Evolutionary conservation across 2,113 vertebrate genomes (phyloP).

Genomic region (Caranx ignobilis): DNA sequence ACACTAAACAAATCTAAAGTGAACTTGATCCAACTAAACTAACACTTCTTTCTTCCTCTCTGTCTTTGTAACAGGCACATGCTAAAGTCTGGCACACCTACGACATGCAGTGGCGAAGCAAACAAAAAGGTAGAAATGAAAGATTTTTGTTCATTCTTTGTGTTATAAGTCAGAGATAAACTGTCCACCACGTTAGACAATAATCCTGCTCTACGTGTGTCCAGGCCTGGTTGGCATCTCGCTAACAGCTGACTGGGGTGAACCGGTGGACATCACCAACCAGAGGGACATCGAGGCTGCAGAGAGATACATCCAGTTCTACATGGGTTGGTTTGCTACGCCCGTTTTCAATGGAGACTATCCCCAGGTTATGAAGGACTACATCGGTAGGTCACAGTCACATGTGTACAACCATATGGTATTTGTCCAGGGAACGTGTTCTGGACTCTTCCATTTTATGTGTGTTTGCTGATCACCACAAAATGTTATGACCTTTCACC

Average conservation of each 20-base stretch:
- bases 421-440: too few relatives aligned
- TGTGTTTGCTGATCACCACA: background rate
- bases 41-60: background rate
- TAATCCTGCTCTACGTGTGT: constrained; percentile 18
- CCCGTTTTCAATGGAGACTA: constrained; percentile 92
- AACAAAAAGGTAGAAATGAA: constrained; percentile 87
- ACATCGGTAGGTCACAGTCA: constrained; percentile 82
- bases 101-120: constrained; percentile 85
- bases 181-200: background rate
- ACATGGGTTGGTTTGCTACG: constrained; percentile 93
- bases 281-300: constrained; percentile 89
- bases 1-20: too few relatives aligned
- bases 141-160: background rate
- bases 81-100: constrained; percentile 92
- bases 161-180: background rate
- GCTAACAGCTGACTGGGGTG: constrained; percentile 90
- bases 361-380: constrained; percentile 93
- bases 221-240: constrained; percentile 92
- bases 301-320: constrained; percentile 92
- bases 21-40: too few relatives aligned
- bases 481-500: background rate
- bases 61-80: constrained; percentile 84
- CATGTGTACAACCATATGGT: too few relatives aligned
- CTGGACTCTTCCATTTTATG: background rate
- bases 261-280: constrained; percentile 88